These are phyloP conservation scores for Oxytorus armatus DNA, from an alignment of 2,888 invertebrate species.

Conservation along the genomic window DNA sequence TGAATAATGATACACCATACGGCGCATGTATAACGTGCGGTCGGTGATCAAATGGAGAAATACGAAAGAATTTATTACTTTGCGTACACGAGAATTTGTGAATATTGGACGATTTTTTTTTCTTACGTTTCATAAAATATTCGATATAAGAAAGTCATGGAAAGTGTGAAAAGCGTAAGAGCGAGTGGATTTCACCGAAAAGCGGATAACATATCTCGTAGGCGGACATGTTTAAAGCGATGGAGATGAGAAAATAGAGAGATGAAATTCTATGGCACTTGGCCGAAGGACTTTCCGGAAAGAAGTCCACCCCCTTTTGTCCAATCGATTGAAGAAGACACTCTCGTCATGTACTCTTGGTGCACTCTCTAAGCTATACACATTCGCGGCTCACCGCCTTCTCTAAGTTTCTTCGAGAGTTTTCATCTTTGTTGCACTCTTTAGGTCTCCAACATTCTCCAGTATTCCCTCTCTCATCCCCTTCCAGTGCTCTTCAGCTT, in stretches of 20 bases:
- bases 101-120: not conserved
- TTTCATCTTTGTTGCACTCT: conserved; percentile 9
- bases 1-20: conserved; percentile 6
- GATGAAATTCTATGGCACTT: conserved; percentile 40
- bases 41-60: not conserved
- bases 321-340: conserved; percentile 48
- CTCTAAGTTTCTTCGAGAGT: not conserved
- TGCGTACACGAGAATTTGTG: not conserved
- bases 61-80: not conserved
- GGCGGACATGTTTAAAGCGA: conserved; percentile 4
- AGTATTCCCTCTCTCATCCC: not conserved
- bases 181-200: conserved; percentile 10
- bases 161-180: not conserved
- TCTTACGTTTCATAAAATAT: not conserved
- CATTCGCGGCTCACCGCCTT: not conserved
- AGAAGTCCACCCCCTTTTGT: conserved; percentile 38
- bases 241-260: conserved; percentile 9
- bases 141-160: not conserved
- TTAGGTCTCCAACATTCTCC: conserved; percentile 8
- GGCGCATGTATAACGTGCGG: not conserved
- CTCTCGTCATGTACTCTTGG: conserved; percentile 18
- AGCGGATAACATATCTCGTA: conserved; percentile 10
- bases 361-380: conserved; percentile 23
- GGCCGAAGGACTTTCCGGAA: conserved; percentile 26
- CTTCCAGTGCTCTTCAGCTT: not conserved